These are phyloP conservation scores for Lagenorhynchus albirostris DNA, from an alignment of 2,113 vertebrate genomes.

Conservation along the genomic window DNA sequence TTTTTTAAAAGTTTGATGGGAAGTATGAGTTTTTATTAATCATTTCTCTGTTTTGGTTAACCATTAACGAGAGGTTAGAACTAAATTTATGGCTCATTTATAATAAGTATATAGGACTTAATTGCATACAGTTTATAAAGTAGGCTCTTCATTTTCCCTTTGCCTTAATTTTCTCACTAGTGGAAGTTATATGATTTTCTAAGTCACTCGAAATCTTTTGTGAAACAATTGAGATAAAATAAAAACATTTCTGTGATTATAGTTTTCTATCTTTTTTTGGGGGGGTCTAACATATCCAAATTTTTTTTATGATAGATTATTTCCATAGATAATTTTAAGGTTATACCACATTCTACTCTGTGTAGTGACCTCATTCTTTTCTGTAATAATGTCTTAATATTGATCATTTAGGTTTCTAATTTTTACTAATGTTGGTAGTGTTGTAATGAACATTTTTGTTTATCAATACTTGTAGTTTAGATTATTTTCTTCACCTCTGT, in stretches of 20 bases:
- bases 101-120: not conserved
- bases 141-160: not conserved
- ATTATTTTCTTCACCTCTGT: not conserved
- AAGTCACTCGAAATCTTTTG: not conserved
- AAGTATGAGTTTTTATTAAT: not conserved
- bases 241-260: no score
- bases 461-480: not conserved
- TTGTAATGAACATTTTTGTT: not conserved
- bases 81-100: not conserved
- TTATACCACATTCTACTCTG: no score
- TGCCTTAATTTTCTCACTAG: not conserved
- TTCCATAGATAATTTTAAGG: no score
- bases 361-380: no score
- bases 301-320: no score
- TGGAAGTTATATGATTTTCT: not conserved
- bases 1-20: not conserved
- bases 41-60: not conserved
- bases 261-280: no score
- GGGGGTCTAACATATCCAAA: no score
- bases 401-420: not conserved
- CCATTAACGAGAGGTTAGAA: not conserved
- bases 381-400: no score
- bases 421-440: not conserved
- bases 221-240: no score
- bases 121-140: not conserved